These are phyloP conservation scores for Embidobia sp. DNA, from an alignment of 2,888 invertebrate genomes.

Conservation along the genomic window DNA sequence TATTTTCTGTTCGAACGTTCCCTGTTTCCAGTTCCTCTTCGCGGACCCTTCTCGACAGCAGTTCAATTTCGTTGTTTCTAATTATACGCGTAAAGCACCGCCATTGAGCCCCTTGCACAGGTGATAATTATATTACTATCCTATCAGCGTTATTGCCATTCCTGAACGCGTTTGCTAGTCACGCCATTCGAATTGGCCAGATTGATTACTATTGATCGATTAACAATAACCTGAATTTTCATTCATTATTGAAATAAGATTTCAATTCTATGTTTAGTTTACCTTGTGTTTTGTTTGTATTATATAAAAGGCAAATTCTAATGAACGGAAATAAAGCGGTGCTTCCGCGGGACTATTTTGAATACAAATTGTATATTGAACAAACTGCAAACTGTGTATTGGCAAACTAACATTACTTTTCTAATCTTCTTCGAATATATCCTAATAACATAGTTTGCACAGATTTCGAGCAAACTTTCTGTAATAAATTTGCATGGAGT, in stretches of 20 bases:
- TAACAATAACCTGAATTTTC: slow-evolving; percentile 52
- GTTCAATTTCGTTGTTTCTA: slow-evolving; percentile 76
- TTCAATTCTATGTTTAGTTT: slow-evolving; percentile 19
- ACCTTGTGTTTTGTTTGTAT: neutral
- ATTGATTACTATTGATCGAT: slow-evolving; percentile 64
- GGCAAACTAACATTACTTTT: too few species aligned
- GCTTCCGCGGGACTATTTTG: too few species aligned
- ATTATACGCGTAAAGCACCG: slow-evolving; percentile 77
- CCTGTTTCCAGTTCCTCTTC: slow-evolving; percentile 50
- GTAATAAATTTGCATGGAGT: too few species aligned
- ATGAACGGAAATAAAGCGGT: too few species aligned
- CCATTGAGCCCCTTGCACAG: slow-evolving; percentile 76
- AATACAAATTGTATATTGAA: too few species aligned
- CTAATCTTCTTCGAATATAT: too few species aligned
- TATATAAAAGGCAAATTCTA: neutral
- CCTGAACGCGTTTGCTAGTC: slow-evolving; percentile 73
- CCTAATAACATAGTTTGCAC: too few species aligned
- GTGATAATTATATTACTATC: slow-evolving; percentile 80
- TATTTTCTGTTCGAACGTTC: slow-evolving; percentile 41
- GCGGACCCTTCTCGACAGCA: slow-evolving; percentile 65
- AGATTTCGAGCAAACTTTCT: too few species aligned
- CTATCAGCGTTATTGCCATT: slow-evolving; percentile 80
- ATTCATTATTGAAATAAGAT: slow-evolving; percentile 36
- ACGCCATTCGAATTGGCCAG: slow-evolving; percentile 75
- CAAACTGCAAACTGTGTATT: too few species aligned